These are phyloP conservation scores for Scyliorhinus canicula DNA, from an alignment of 2,797 vertebrate genomes.

Conservation along the genomic window DNA sequence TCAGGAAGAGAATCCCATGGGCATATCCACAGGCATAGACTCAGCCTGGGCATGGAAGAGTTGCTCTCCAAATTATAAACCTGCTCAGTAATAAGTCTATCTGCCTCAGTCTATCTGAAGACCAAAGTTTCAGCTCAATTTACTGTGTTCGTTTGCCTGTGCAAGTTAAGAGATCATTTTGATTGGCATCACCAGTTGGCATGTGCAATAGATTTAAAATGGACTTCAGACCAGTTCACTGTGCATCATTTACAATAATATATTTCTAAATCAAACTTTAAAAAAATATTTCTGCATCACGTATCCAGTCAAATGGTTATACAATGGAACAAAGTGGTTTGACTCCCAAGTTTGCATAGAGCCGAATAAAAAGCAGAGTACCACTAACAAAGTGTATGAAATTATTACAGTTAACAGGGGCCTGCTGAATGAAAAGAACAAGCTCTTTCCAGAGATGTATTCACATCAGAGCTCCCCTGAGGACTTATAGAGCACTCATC, in stretches of 20 bases:
- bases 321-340: constrained; percentile 25
- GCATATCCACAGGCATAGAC: not conserved
- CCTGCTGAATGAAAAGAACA: not conserved
- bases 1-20: not conserved
- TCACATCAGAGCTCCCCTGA: not conserved
- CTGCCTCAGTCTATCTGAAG: not conserved
- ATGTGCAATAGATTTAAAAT: constrained; percentile 1
- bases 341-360: constrained; percentile 29
- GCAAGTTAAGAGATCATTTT: not conserved
- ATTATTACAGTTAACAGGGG: not conserved
- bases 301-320: constrained; percentile 12
- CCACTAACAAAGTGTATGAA: not conserved
- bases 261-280: not conserved
- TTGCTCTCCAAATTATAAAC: not conserved
- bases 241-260: constrained; percentile 3
- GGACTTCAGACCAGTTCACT: not conserved
- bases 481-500: not conserved
- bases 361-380: not conserved
- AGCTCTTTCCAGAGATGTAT: not conserved
- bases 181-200: not conserved
- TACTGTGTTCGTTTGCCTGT: not conserved
- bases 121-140: not conserved
- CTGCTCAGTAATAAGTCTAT: not conserved
- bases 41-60: not conserved
- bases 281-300: not conserved